Conservation (phyloP, 2,113 vertebrate genomes). For the Motacilla alba region DNA sequence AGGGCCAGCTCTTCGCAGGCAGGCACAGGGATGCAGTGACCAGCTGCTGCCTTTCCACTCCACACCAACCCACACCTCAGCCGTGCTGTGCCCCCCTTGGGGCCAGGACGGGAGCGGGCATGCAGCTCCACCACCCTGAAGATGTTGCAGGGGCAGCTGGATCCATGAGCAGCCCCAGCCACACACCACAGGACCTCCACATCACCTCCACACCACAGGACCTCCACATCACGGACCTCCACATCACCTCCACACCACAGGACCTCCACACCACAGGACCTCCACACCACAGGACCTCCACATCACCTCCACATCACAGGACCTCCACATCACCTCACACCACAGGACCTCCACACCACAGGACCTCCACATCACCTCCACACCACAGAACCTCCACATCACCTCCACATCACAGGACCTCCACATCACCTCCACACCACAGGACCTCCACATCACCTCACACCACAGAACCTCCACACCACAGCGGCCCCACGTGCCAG, state of each 20-base stretch:
- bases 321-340: too few relatives aligned
- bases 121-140: not conserved
- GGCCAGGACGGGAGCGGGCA: rapidly evolving
- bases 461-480: not conserved
- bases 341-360: not conserved
- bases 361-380: not conserved
- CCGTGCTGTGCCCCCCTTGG: rapidly evolving
- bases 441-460: too few relatives aligned
- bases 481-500: not conserved
- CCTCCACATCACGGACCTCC: too few relatives aligned
- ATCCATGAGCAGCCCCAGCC: not conserved
- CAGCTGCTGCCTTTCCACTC: not conserved
- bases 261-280: too few relatives aligned
- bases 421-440: too few relatives aligned
- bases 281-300: not conserved
- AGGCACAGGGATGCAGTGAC: not conserved
- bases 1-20: not conserved
- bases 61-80: not conserved
- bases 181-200: not conserved
- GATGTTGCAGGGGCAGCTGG: not conserved
- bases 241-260: too few relatives aligned
- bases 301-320: not conserved
- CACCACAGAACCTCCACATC: too few relatives aligned
- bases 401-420: too few relatives aligned
- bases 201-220: not conserved